Conservation (phyloP, 2,888 invertebrate genomes). For the Tiliacea citrago region DNA sequence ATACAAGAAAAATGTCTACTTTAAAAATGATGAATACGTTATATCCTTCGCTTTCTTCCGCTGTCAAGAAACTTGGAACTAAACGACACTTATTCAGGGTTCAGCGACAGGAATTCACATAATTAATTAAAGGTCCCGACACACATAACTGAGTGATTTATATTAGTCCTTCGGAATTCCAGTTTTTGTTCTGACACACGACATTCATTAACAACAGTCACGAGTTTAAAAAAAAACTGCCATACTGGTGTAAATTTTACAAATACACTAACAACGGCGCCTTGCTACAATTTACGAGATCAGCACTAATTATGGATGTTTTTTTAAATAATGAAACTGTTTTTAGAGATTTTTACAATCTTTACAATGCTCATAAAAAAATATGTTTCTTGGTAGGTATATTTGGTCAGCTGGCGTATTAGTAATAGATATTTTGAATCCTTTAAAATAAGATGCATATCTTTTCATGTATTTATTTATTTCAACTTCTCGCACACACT, state of each 20-base stretch:
- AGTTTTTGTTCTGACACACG: conserved; percentile 87
- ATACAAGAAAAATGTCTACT: not conserved
- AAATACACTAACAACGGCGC: conserved; percentile 50
- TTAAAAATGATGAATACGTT: not conserved
- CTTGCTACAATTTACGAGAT: conserved; percentile 28
- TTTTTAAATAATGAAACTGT: not conserved
- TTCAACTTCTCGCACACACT: no score
- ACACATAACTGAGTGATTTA: conserved; percentile 83
- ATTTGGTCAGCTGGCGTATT: not conserved
- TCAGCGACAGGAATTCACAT: conserved; percentile 82
- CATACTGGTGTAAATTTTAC: conserved; percentile 57
- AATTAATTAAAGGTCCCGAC: conserved; percentile 85
- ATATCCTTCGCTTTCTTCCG: conserved; percentile 2
- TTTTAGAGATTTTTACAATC: not conserved
- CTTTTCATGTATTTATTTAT: not conserved
- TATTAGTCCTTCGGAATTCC: conserved; percentile 75
- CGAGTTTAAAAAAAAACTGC: conserved; percentile 64
- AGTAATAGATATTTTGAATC: not conserved
- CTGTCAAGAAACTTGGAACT: conserved; percentile 36
- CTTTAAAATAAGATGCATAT: not conserved
- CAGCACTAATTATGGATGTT: not conserved
- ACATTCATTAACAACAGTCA: conserved; percentile 79
- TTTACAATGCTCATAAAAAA: no score
- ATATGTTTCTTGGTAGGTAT: no score
- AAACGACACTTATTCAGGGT: conserved; percentile 65